Percentiles rank a stretch among this genome's conserved stretches.
These are phyloP conservation scores for Drosophila kanekoi DNA, from an alignment of 2,888 invertebrate species.

Conservation along the genomic window DNA sequence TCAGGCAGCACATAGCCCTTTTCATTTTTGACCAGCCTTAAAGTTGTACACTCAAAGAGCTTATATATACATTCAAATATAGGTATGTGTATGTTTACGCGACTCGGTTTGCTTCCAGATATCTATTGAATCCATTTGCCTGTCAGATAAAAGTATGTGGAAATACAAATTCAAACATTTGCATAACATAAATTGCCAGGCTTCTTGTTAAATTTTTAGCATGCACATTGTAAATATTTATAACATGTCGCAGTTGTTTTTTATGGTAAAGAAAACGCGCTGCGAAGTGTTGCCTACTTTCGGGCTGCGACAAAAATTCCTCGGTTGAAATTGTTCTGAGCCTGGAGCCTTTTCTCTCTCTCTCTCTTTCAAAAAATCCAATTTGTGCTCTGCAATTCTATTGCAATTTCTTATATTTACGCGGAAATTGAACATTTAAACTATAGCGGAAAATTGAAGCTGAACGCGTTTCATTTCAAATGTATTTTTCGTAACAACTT, in stretches of 20 bases:
- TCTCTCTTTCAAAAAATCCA: conserved; percentile 8
- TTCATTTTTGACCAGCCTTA: conserved; percentile 1
- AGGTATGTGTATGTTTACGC: no score
- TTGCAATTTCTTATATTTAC: conserved; percentile 15
- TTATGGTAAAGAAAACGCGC: conserved; percentile 4
- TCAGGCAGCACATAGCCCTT: conserved; percentile 4
- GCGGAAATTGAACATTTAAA: conserved; percentile 15
- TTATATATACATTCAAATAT: background rate
- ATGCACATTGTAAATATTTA: conserved; percentile 23
- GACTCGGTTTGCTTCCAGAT: background rate
- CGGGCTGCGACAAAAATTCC: conserved; percentile 42
- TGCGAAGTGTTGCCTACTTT: conserved; percentile 59
- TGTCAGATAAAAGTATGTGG: background rate
- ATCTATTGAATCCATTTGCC: no score
- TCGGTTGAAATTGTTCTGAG: conserved; percentile 6
- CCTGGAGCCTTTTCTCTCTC: background rate
- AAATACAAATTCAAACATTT: conserved; percentile 17
- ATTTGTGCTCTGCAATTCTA: conserved; percentile 10
- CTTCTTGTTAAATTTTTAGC: background rate
- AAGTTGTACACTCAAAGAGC: background rate
- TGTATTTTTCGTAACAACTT: conserved; percentile 38
- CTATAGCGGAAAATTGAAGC: background rate
- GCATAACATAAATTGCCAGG: background rate
- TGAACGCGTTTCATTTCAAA: conserved; percentile 31
- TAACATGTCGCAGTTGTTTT: conserved; percentile 11